phyloP scores from a whole-genome alignment of 2,113 vertebrate species.

The Ptyas mucosa region DNA sequence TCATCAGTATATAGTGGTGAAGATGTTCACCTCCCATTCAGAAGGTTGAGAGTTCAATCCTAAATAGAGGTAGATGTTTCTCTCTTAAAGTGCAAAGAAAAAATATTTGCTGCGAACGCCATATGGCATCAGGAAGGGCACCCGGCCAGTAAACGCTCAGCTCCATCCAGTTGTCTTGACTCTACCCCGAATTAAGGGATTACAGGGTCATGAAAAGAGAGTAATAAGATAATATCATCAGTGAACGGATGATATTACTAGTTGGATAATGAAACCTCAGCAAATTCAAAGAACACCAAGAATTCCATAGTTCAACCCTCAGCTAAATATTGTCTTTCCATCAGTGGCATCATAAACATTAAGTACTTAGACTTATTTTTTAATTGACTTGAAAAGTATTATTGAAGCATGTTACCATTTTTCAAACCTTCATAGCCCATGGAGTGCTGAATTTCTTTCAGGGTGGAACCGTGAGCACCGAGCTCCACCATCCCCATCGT shows the following conservation, averaged over 20 bases:
- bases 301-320: neutral
- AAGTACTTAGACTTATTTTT: neutral
- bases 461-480: conserved; percentile 83
- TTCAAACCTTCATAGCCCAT: conserved; percentile 84
- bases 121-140: neutral
- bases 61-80: neutral
- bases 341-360: neutral
- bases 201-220: neutral
- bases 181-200: neutral
- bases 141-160: neutral
- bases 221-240: neutral
- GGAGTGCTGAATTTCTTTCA: conserved; percentile 87
- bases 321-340: neutral
- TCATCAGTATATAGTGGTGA: neutral
- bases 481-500: conserved; percentile 93
- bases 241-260: neutral
- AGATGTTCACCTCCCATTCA: neutral
- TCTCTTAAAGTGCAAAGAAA: neutral
- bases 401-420: conserved; percentile 70
- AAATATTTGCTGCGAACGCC: neutral
- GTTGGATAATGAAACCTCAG: neutral
- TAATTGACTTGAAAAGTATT: neutral
- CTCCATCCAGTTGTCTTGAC: neutral
- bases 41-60: neutral
- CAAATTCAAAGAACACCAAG: neutral